Evolutionary conservation across 2,888 invertebrate species (phyloP), one percentile per base, ranked within the genome.

Genomic region (Tribolium freemani): DNA sequence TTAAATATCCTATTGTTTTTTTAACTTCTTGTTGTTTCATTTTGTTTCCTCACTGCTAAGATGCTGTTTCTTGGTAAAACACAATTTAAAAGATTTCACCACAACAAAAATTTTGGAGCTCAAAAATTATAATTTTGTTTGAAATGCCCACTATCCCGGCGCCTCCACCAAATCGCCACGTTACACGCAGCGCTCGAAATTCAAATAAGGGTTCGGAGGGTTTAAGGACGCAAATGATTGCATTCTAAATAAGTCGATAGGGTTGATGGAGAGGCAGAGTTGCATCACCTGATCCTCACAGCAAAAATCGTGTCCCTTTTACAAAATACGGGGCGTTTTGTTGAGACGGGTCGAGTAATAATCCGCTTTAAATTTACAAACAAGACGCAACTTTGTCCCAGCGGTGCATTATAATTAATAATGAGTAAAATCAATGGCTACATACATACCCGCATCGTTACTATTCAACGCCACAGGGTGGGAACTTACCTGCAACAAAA

Each of bases 401-500:
- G 1, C 26, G 5, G 2, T 3, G 3, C 3, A 26, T 3, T 1
- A 26, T 26, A 26, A 26, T 26, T 26, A 26, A 16, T 16, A 16
- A 26, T 26, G 2, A 5, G 26, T 26, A 3, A 26, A 26, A 26
- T 26, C 26, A 26, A 26, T 26, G 2, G 26, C 26, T 26, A 26
- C 26, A 26, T 26, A 26, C 26, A 1, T 3, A 2, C 16, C 16
- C 16, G n/a, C 26, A 26, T 26, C 3, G 26, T 26, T 3, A 26
- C 2, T 26, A 5, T 26, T 26, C 26, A 26, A 26, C 1, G 26
- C 26, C 26, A 26, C 3, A 20, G 21, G 13, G n/a, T 11, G 16
- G 13, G 5, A 30, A 50, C 69, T 70, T 13, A 70, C 69, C 69
- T 70, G 56, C 8, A 70, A 70, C 63, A 69, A 70, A 46, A 53